Base-by-base conservation (phyloP, 2,888 invertebrate genomes). In the Bimastos eiseni region DNA sequence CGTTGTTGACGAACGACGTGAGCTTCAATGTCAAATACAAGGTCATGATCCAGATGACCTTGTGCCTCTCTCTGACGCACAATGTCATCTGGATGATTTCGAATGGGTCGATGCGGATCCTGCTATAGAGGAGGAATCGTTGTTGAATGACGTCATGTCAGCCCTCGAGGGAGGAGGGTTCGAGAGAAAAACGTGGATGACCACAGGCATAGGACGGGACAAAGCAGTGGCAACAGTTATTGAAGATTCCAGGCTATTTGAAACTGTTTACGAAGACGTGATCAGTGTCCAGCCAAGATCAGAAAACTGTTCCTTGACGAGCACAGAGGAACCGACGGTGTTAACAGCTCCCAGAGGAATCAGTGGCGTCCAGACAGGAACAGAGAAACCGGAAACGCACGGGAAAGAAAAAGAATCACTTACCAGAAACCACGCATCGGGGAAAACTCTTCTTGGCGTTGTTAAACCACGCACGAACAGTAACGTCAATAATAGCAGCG, bases 141-240 rank as follows among this genome's bases (percentile, higher is more conserved):
- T 70, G 70, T n/a, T 70, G 70, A 70, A 30, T 70, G 70, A 70
- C n/a, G 70, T 70, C 70, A 70, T 70, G 70, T 70, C 70, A 70
- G 70, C 70, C 70, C n/a, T 70, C 5, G 70, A 70, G 70, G n/a
- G 11, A 17, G 70, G n/a, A 70, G 70, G n/a, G 70, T 70, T 70
- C n/a, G 11, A n/a, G n/a, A 70, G n/a, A 70, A 70, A n/a, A 30
- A 11, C 13, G n/a, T 70, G 30, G n/a, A 70, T 70, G 70, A n/a
- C n/a, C 30, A n/a, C 2, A 30, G n/a, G 6, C n/a, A 70, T n/a
- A n/a, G n/a, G 70, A n/a, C 5, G 17, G 30, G 13, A 70, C 30
- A 8, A 70, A n/a, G n/a, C 30, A 70, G 11, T 70, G 70, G n/a
- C 30, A 30, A 70, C 70, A n/a, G 5, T n/a, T 1, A 70, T 11